phyloP scores from a whole-genome alignment of 1,140 invertebrate genomes.

The Planococcus citri region DNA sequence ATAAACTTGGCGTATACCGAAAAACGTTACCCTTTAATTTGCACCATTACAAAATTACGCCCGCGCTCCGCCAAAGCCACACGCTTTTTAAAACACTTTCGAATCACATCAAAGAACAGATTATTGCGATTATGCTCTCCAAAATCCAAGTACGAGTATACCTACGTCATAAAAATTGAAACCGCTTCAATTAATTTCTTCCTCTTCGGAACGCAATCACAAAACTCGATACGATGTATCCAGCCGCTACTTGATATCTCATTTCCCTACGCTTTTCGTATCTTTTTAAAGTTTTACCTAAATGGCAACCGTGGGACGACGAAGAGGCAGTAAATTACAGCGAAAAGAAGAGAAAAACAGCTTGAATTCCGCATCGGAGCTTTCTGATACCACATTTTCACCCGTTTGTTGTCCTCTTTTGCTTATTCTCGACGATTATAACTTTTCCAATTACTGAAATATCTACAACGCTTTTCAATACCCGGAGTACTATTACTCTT shows the following conservation, averaged over 20 bases:
- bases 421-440: slow-evolving; percentile 14
- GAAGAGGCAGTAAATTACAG: background rate
- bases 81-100: background rate
- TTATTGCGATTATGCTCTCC: background rate
- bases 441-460: slow-evolving; percentile 19
- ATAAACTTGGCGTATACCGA: background rate
- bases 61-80: background rate
- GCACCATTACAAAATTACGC: slow-evolving; percentile 1
- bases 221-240: slow-evolving; percentile 18
- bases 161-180: slow-evolving; percentile 16
- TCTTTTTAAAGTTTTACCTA: slow-evolving; percentile 18
- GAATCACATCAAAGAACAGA: slow-evolving; percentile 16
- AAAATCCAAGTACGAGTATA: slow-evolving; percentile 10
- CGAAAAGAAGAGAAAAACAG: slow-evolving; percentile 14
- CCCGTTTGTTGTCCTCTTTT: slow-evolving; percentile 10
- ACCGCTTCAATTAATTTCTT: slow-evolving; percentile 18
- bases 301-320: background rate
- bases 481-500: background rate
- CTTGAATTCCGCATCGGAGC: slow-evolving; percentile 17
- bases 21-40: background rate
- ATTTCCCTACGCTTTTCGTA: slow-evolving; percentile 9
- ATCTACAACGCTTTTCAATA: slow-evolving; percentile 19
- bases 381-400: slow-evolving; percentile 18
- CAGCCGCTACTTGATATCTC: slow-evolving; percentile 13
- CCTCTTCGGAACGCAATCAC: slow-evolving; percentile 12